These are phyloP conservation scores for Hylaeus anthracinus DNA, from an alignment of 1,140 invertebrate genomes.

Conservation along the genomic window DNA sequence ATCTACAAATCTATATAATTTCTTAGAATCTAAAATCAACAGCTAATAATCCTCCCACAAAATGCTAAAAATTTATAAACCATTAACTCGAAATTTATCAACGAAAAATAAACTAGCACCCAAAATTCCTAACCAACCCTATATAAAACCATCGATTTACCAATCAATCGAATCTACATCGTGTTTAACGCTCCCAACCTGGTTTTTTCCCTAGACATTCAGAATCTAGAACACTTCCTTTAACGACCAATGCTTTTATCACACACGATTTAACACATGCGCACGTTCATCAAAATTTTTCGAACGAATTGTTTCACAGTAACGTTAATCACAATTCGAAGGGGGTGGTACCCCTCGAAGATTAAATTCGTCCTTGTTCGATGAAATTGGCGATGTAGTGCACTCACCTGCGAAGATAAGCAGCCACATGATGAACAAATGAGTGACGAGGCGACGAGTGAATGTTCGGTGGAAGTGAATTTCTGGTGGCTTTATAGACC, in stretches of 20 bases:
- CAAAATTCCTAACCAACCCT: too few species aligned
- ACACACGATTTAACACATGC: slow-evolving; percentile 31
- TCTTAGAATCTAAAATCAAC: too few species aligned
- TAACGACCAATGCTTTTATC: not conserved
- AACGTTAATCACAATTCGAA: not conserved
- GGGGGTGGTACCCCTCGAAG: not conserved
- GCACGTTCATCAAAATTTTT: slow-evolving; percentile 1
- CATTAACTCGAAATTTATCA: too few species aligned
- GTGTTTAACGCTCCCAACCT: too few species aligned
- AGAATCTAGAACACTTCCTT: too few species aligned
- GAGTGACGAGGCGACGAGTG: slow-evolving; percentile 74
- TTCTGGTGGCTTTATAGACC: slow-evolving; percentile 77
- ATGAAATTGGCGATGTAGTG: slow-evolving; percentile 25
- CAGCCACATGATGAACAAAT: slow-evolving; percentile 78
- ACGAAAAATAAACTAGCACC: too few species aligned
- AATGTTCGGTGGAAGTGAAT: slow-evolving; percentile 75
- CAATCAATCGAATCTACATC: too few species aligned
- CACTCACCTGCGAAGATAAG: slow-evolving; percentile 79
- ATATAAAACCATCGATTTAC: too few species aligned
- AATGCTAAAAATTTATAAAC: too few species aligned
- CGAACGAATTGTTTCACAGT: slow-evolving; percentile 15
- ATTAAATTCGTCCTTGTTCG: slow-evolving; percentile 15
- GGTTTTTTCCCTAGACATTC: too few species aligned
- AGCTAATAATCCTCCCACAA: too few species aligned
- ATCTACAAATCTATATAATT: too few species aligned